Conservation (phyloP, 1,140 invertebrate species). For the Sminthurinus signatus region DNA sequence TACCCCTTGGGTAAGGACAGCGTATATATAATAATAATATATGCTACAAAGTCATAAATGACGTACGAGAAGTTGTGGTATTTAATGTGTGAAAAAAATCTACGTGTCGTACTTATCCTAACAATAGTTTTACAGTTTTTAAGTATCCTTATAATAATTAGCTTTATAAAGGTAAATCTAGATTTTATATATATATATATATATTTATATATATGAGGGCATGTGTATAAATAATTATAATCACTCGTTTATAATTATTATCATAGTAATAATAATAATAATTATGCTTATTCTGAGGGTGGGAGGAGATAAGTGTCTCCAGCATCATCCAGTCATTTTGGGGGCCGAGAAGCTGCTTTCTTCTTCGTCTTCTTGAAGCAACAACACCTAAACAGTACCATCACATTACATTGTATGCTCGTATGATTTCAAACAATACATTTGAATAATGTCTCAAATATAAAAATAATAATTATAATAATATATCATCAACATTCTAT, state of each 20-base stretch:
- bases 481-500: background rate
- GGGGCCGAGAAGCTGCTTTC: constrained; percentile 40
- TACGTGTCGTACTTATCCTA: background rate
- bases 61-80: background rate
- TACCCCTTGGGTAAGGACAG: background rate
- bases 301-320: constrained; percentile 40
- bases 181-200: background rate
- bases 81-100: background rate
- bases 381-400: constrained; percentile 33
- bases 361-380: constrained; percentile 42
- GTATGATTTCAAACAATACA: too few relatives aligned
- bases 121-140: background rate
- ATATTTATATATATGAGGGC: background rate
- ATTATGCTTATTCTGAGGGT: constrained; percentile 32
- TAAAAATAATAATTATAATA: too few relatives aligned
- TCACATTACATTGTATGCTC: too few relatives aligned
- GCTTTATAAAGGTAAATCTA: constrained; percentile 10
- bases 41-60: background rate
- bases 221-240: background rate
- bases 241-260: constrained; percentile 8
- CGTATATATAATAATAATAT: background rate
- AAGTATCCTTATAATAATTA: background rate
- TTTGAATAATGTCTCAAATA: too few relatives aligned
- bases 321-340: constrained; percentile 42
- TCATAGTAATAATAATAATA: constrained; percentile 2